These are phyloP conservation scores for Cylindroiulus punctatus DNA, from an alignment of 2,888 invertebrate genomes.

Conservation along the genomic window DNA sequence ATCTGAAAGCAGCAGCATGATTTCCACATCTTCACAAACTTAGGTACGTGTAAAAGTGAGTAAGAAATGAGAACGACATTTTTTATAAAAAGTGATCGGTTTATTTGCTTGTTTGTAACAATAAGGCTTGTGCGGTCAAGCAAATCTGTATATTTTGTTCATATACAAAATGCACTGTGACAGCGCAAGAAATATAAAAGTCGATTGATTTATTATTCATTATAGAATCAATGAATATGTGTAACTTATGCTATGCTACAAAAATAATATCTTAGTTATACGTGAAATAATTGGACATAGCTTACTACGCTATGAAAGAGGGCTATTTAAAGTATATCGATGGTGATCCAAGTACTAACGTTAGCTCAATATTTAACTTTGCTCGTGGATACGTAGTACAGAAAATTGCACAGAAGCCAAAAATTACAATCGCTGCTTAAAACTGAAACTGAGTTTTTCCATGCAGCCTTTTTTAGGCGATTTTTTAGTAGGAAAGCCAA, in stretches of 20 bases:
- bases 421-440: background rate
- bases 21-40: too few species aligned
- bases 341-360: background rate
- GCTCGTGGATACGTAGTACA: background rate
- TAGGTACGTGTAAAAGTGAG: too few species aligned
- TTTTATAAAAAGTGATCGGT: background rate
- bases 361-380: background rate
- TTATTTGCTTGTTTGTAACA: conserved; percentile 4
- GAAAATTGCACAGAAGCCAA: background rate
- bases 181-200: conserved; percentile 18
- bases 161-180: background rate
- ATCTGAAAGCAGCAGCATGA: too few species aligned
- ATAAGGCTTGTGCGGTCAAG: conserved; percentile 18
- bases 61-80: background rate
- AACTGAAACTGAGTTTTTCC: background rate
- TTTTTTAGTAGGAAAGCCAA: background rate
- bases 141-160: conserved; percentile 1
- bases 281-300: background rate
- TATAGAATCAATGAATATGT: conserved; percentile 18
- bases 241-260: conserved; percentile 5
- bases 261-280: conserved; percentile 10
- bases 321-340: background rate
- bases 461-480: background rate
- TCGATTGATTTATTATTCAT: conserved; percentile 1
- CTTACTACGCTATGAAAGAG: background rate